Evolutionary conservation across 2,888 invertebrate species (phyloP).

Genomic region (Pristionchus arcanus): DNA sequence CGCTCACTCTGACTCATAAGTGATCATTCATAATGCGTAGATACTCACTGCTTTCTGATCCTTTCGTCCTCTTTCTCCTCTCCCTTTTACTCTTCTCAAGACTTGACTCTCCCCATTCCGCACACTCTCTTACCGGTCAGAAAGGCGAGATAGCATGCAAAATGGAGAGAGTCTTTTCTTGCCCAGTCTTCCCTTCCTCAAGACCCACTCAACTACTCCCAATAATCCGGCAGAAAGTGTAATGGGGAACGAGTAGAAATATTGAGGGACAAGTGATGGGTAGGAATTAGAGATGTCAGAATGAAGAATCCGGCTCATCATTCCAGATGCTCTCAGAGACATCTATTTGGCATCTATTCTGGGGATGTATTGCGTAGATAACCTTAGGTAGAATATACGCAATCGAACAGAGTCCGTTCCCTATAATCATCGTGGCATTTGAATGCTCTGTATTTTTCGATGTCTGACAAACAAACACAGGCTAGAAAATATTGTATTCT

Average conservation of each 20-base stretch:
- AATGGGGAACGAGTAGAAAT: background rate
- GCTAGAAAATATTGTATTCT: too few relatives aligned
- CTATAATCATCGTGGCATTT: background rate
- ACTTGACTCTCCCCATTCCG: too few relatives aligned
- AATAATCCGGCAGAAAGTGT: conserved; percentile 19
- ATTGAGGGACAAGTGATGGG: background rate
- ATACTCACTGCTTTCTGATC: background rate
- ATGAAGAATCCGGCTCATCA: background rate
- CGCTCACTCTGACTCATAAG: background rate
- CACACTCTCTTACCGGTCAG: too few relatives aligned
- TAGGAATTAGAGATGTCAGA: background rate
- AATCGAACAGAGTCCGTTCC: background rate
- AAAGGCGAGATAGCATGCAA: too few relatives aligned
- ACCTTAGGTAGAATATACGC: too few relatives aligned
- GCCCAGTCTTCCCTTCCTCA: background rate
- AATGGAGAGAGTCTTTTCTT: too few relatives aligned
- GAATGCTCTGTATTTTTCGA: background rate
- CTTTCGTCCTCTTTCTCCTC: background rate
- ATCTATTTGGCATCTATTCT: background rate
- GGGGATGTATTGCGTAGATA: too few relatives aligned
- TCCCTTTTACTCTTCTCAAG: background rate
- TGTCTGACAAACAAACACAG: too few relatives aligned
- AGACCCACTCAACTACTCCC: background rate
- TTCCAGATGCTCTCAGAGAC: background rate
- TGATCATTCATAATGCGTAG: background rate